A percentile compares a stretch with the other conserved stretches of the same genome.
phyloP scores from a whole-genome alignment of 2,113 vertebrate species.

The Notothenia rossii region DNA sequence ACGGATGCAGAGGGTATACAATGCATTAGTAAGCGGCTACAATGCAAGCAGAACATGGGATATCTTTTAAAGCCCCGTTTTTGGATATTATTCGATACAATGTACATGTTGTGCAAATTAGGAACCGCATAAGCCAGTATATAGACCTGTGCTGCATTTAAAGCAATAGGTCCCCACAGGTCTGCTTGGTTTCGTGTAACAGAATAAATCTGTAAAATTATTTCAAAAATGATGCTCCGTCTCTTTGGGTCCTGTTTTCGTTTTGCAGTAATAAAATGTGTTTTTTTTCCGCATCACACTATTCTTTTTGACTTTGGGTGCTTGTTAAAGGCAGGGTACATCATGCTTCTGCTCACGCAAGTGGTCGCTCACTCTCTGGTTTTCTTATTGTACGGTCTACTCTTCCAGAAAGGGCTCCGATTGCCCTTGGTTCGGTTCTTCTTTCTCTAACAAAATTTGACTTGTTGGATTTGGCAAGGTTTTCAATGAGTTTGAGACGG shows the following conservation, averaged over 20 bases:
- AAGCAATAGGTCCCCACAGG: conserved; percentile 1
- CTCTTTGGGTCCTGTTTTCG: background rate
- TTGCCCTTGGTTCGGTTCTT: background rate
- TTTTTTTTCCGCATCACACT: too few relatives aligned
- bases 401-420: background rate
- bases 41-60: conserved; percentile 74
- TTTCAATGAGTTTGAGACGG: background rate
- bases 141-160: background rate
- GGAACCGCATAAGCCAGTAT: too few relatives aligned
- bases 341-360: background rate
- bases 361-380: background rate
- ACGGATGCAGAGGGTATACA: conserved; percentile 41
- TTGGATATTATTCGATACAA: background rate
- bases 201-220: background rate
- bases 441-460: background rate
- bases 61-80: background rate
- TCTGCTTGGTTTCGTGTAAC: background rate
- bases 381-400: background rate
- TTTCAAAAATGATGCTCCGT: background rate
- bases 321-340: background rate
- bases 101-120: background rate
- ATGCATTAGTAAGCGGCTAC: conserved; percentile 68
- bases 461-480: background rate
- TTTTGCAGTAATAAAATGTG: too few relatives aligned
- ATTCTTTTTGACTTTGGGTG: background rate